These are phyloP conservation scores for Pachyrhynchus sulphureomaculatus DNA, from an alignment of 1,140 invertebrate genomes.

Conservation along the genomic window DNA sequence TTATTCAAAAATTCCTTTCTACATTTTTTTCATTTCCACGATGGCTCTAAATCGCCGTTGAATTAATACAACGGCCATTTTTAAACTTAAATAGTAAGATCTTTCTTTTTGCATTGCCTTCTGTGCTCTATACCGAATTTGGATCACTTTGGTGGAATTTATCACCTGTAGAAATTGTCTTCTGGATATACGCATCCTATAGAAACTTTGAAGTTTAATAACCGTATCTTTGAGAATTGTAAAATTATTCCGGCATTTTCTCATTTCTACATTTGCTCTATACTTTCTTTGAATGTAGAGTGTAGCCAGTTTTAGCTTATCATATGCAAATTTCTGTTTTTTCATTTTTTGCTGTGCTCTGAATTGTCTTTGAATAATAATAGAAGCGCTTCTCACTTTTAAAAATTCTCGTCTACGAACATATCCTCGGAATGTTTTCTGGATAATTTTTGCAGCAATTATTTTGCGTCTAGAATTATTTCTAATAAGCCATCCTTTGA, in stretches of 20 bases:
- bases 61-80: conserved; percentile 44
- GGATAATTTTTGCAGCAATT: conserved; percentile 34
- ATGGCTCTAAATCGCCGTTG: conserved; percentile 35
- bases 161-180: conserved; percentile 24
- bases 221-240: conserved; percentile 42
- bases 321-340: conserved; percentile 37
- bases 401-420: conserved; percentile 36
- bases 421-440: conserved; percentile 32
- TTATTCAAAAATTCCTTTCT: conserved; percentile 51
- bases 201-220: conserved; percentile 25
- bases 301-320: conserved; percentile 44
- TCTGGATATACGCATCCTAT: conserved; percentile 30
- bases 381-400: conserved; percentile 40
- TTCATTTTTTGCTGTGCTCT: conserved; percentile 40
- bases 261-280: conserved; percentile 39
- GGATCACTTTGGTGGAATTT: conserved; percentile 19
- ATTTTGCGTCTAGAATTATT: conserved; percentile 33
- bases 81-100: conserved; percentile 30
- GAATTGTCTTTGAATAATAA: conserved; percentile 42
- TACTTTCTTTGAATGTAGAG: conserved; percentile 55
- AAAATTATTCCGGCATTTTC: conserved; percentile 49
- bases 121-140: not conserved
- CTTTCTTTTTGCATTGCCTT: not conserved
- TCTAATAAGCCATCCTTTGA: conserved; percentile 46
- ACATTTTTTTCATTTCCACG: conserved; percentile 44